phyloP scores from a whole-genome alignment of 2,797 vertebrate species.

The Ataeniobius toweri region DNA sequence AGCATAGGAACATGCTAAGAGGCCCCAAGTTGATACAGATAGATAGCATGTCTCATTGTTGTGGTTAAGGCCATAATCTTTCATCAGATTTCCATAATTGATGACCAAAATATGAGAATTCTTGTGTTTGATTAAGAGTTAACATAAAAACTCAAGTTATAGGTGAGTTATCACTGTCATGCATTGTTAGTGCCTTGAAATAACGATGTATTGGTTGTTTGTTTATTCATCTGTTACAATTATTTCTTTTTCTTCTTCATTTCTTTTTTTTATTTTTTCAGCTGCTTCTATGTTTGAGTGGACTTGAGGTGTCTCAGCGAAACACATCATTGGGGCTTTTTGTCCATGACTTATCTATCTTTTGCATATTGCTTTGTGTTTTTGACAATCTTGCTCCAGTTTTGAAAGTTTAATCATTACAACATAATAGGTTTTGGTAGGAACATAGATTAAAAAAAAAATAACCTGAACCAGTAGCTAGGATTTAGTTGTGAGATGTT shows the following conservation, averaged over 20 bases:
- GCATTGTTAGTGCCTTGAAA: no score
- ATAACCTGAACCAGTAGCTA: not conserved
- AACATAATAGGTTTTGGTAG: not conserved
- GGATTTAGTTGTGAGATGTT: not conserved
- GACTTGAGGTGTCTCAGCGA: not conserved
- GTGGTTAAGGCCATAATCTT: not conserved
- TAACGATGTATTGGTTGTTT: not conserved
- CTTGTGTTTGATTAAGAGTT: not conserved
- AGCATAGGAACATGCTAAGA: not conserved
- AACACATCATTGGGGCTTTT: not conserved
- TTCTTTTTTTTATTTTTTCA: not conserved
- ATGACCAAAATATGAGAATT: not conserved
- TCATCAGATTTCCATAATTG: not conserved
- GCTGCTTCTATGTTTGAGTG: not conserved
- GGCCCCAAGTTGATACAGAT: not conserved
- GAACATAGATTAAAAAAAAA: not conserved
- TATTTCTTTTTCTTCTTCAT: not conserved
- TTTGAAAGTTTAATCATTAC: not conserved
- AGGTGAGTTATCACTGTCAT: not conserved
- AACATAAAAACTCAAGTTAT: not conserved
- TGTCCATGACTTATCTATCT: not conserved
- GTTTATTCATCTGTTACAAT: not conserved
- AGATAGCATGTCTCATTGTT: not conserved
- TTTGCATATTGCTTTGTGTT: not conserved
- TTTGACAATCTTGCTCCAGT: not conserved